Evolutionary conservation across 2,113 vertebrate species (phyloP), one percentile per base, ranked within the genome.

Genomic region (Syngnathus floridae): DNA sequence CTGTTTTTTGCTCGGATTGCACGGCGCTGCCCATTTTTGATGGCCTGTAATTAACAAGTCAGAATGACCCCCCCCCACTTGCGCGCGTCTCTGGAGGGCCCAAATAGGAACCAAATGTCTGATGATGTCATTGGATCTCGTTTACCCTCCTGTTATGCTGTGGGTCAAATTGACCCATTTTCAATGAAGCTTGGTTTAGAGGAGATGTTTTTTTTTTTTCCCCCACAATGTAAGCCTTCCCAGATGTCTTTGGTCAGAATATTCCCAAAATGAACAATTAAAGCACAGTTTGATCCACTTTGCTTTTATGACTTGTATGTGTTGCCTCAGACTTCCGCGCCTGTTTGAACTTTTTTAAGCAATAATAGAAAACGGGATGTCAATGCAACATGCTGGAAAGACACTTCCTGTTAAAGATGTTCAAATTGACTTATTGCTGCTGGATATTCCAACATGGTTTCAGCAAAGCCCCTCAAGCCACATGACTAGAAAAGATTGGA

Each of bases 41-140:
- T 80, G 57, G 73, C 65, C 82, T 87, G 54, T 89, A 85, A 89
- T 89, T 83, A 85, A 76, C 67, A 70, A 74, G 75, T 79, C 77
- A 75, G 71, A 79, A 69, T 70, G 49, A 62, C 77, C 74, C 62
- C 72, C 60, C 70, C 55, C 0, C 79, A 10, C 2, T 5, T 36
- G 31, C 5, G 14, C 26, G 26, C 54, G 43, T 73, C 65, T 65
- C 9, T 31, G 0, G 7, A 60, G 76, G n/a, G 21, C 67, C 36
- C 26, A 81, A 87, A 86, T 84, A 87, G 70, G 83, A 86, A 71
- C 71, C 8, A 70, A 79, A 71, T 69, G 59, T 65, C 57, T 41
- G 69, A 66, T 77, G 68, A 86, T 77, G 69, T 81, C 83, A 87
- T 36, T 4, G 54, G 13, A 56, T 56, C 36, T 35, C 54, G 35